phyloP scores from a whole-genome alignment of 2,797 vertebrate genomes.

The Decapterus maruadsi region DNA sequence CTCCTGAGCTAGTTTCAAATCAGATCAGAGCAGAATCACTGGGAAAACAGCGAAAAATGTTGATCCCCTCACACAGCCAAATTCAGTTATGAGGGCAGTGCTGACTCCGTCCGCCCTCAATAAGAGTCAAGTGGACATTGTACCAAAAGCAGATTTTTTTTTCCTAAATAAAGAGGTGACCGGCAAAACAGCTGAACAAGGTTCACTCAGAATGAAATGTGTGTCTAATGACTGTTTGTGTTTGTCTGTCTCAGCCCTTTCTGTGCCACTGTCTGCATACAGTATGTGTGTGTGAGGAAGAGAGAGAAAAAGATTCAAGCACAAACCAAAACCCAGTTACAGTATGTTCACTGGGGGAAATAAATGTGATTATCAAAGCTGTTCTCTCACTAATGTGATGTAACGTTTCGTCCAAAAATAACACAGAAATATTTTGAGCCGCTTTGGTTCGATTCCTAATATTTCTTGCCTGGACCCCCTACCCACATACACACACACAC shows the following conservation, averaged over 20 bases:
- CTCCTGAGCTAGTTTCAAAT: slow-evolving; percentile 71
- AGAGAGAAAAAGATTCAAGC: not conserved
- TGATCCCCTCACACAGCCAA: slow-evolving; percentile 58
- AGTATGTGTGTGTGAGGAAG: not conserved
- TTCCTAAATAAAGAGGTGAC: not conserved
- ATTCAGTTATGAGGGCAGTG: slow-evolving; percentile 41
- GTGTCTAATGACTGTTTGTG: not conserved
- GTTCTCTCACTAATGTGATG: slow-evolving; percentile 58
- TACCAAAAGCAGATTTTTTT: slow-evolving; percentile 51
- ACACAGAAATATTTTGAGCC: slow-evolving; percentile 41
- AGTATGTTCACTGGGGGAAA: slow-evolving; percentile 65
- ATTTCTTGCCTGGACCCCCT: slow-evolving; percentile 46
- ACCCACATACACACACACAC: no score
- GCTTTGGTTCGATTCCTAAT: slow-evolving; percentile 57
- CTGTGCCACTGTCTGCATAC: not conserved
- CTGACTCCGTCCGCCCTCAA: slow-evolving; percentile 20
- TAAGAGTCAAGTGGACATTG: slow-evolving; percentile 24
- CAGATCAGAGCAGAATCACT: slow-evolving; percentile 65
- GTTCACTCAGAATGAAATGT: not conserved
- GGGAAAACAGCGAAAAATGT: slow-evolving; percentile 33
- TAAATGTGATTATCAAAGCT: slow-evolving; percentile 76
- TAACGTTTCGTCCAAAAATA: slow-evolving; percentile 76
- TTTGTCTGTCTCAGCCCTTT: slow-evolving; percentile 8
- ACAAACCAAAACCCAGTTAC: slow-evolving; percentile 59
- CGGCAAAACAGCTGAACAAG: slow-evolving; percentile 9